A percentile compares a stretch with the other conserved stretches of the same genome.
These are phyloP conservation scores for Zaprionus taronus DNA, from an alignment of 1,140 invertebrate genomes.

Conservation along the genomic window DNA sequence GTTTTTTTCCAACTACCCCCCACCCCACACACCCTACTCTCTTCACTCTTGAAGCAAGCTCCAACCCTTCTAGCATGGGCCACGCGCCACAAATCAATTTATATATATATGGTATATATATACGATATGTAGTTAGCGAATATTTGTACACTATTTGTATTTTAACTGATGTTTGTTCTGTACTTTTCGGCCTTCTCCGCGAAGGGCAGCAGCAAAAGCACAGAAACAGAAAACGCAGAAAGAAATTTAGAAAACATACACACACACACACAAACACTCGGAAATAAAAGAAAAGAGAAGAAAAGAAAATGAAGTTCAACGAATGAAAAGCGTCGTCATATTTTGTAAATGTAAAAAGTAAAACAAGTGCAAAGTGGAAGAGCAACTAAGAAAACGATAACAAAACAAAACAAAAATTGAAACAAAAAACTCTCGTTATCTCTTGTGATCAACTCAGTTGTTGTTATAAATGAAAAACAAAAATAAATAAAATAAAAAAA, in stretches of 20 bases:
- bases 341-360: conserved; percentile 49
- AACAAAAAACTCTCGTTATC: conserved; percentile 75
- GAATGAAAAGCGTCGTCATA: conserved; percentile 53
- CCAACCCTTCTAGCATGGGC: background rate
- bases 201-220: conserved; percentile 16
- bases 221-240: conserved; percentile 4
- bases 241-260: conserved; percentile 15
- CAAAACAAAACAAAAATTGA: conserved; percentile 27
- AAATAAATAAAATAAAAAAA: conserved; percentile 43
- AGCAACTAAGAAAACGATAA: conserved; percentile 42
- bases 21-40: background rate
- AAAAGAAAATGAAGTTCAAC: conserved; percentile 27
- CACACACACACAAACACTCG: conserved; percentile 13
- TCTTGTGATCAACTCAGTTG: conserved; percentile 82
- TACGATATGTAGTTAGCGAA: conserved; percentile 68
- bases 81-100: conserved; percentile 32
- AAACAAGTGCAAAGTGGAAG: conserved; percentile 29
- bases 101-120: conserved; percentile 46
- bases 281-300: conserved; percentile 9
- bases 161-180: conserved; percentile 45
- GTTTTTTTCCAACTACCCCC: conserved; percentile 12
- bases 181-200: conserved; percentile 10
- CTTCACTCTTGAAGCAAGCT: conserved; percentile 9
- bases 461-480: conserved; percentile 68
- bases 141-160: conserved; percentile 79